Evolutionary conservation across 2,888 invertebrate species (phyloP).

Genomic region (Lasioglossum morio): DNA sequence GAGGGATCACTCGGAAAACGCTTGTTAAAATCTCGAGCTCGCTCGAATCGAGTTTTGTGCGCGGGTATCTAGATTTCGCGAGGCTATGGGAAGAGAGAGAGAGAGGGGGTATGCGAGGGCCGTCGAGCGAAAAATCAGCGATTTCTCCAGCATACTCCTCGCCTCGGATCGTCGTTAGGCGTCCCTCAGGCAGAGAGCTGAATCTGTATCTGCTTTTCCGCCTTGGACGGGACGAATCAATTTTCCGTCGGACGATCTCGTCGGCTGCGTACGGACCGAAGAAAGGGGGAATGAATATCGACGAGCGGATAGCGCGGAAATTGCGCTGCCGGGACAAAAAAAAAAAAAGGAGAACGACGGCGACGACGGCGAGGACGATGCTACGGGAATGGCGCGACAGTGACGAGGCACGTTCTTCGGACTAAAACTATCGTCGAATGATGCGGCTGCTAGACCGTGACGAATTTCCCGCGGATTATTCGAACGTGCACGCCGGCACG

Average conservation of each 20-base stretch:
- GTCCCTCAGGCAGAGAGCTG: background rate
- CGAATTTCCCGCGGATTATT: conserved; percentile 59
- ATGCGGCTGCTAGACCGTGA: conserved; percentile 56
- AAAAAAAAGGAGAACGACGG: conserved; percentile 3
- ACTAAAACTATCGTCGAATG: conserved; percentile 60
- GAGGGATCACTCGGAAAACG: background rate
- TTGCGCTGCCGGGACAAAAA: conserved; percentile 45
- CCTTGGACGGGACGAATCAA: conserved; percentile 62
- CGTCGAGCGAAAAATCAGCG: conserved; percentile 4
- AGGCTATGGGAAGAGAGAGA: background rate
- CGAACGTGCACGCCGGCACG: conserved; percentile 50
- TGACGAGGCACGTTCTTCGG: conserved; percentile 60
- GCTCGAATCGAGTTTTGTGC: background rate
- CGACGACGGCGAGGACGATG: background rate
- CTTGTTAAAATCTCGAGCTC: background rate
- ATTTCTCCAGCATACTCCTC: background rate
- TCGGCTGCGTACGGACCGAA: conserved; percentile 52
- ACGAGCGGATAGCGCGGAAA: conserved; percentile 67
- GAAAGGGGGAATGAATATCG: conserved; percentile 70
- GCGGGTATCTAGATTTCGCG: background rate
- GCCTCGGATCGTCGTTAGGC: conserved; percentile 6
- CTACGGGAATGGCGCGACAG: conserved; percentile 52
- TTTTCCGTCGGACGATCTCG: conserved; percentile 58
- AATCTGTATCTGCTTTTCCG: conserved; percentile 34
- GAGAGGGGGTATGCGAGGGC: background rate